Percentiles rank a stretch among this genome's conserved stretches.
Conservation (phyloP, 2,113 vertebrate species). For the Ophiodon elongatus region DNA sequence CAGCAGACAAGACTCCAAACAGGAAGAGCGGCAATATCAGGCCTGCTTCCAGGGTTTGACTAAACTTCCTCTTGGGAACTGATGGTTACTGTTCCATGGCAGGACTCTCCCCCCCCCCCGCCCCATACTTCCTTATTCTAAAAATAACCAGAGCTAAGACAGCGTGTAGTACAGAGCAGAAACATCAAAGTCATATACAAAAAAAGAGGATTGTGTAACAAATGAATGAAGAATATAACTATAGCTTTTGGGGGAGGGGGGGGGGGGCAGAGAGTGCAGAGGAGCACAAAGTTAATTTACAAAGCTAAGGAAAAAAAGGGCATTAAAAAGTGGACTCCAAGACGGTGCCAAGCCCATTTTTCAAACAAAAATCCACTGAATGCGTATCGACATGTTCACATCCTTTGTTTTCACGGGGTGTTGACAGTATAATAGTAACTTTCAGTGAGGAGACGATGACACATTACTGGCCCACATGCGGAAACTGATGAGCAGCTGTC, state of each 20-base stretch:
- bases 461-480: conserved; percentile 39
- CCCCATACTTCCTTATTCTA: conserved; percentile 66
- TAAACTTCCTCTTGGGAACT: conserved; percentile 68
- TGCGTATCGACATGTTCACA: conserved; percentile 10
- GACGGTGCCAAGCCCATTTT: conserved; percentile 14
- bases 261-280: neutral
- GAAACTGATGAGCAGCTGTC: conserved; percentile 37
- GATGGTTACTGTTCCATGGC: conserved; percentile 59
- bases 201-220: neutral
- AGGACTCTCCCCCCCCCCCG: conserved; percentile 26
- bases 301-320: conserved; percentile 6
- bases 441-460: conserved; percentile 41
- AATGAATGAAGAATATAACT: neutral
- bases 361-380: conserved; percentile 30
- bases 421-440: conserved; percentile 47
- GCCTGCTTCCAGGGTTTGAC: conserved; percentile 52
- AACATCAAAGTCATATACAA: conserved; percentile 32
- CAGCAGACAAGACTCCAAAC: conserved; percentile 64
- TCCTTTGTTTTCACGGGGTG: conserved; percentile 39
- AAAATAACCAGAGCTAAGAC: conserved; percentile 54
- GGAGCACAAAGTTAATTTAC: conserved; percentile 6
- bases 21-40: conserved; percentile 69
- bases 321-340: neutral
- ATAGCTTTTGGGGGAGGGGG: conserved; percentile 2
- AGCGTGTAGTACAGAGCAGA: conserved; percentile 9